phyloP scores from a whole-genome alignment of 2,797 vertebrate species.

The Lithobates sylvaticus region DNA sequence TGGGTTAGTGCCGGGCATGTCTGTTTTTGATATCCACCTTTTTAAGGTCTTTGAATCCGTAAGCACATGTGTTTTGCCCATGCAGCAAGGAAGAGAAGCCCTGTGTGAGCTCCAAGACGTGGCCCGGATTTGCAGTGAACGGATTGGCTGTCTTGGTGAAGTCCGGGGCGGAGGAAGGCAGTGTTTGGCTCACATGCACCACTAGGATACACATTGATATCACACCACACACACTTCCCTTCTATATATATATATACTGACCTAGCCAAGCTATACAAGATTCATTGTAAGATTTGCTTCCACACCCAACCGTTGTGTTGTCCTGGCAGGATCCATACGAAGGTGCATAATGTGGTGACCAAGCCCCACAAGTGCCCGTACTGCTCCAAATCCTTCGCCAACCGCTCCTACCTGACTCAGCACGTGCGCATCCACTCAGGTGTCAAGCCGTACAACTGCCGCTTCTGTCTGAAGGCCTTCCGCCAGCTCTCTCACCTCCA shows the following conservation, averaged over 20 bases:
- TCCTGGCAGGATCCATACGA: conserved; percentile 91
- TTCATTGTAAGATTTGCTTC: conserved; percentile 4
- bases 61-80: not conserved
- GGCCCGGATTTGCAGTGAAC: too few species aligned
- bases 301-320: conserved; percentile 63
- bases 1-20: too few species aligned
- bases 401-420: conserved; percentile 92
- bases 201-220: not conserved
- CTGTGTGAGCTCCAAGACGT: not conserved
- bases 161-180: too few species aligned
- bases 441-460: conserved; percentile 90
- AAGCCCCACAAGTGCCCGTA: conserved; percentile 93
- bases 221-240: not conserved
- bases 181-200: not conserved
- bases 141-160: too few species aligned
- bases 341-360: conserved; percentile 94
- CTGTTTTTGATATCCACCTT: not conserved
- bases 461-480: conserved; percentile 91
- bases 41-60: too few species aligned
- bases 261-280: not conserved
- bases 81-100: not conserved
- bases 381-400: conserved; percentile 92
- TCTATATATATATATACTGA: not conserved
- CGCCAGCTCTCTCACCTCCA: conserved; percentile 98
- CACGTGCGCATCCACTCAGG: conserved; percentile 93